phyloP scores from a whole-genome alignment of 2,888 invertebrate species.

The Griposia aprilina region DNA sequence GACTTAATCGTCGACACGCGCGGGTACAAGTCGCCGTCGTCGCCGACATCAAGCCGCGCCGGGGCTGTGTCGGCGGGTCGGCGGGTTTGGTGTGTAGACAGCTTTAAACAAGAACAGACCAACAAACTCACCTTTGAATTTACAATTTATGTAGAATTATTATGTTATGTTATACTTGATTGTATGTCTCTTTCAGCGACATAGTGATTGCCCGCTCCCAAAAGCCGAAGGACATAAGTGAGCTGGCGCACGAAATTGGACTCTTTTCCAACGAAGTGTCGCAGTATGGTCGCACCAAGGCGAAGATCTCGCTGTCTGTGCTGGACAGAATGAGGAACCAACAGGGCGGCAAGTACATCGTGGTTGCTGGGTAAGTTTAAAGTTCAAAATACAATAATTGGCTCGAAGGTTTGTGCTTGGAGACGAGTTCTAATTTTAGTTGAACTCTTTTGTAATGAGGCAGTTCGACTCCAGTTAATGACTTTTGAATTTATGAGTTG shows the following conservation, averaged over 20 bases:
- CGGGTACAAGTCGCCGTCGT: no score
- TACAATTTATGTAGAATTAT: not conserved
- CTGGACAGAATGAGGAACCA: slow-evolving; percentile 93
- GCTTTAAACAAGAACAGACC: not conserved
- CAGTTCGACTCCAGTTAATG: not conserved
- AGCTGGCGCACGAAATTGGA: slow-evolving; percentile 96
- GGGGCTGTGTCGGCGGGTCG: no score
- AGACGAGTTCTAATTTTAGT: not conserved
- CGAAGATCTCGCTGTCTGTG: slow-evolving; percentile 96
- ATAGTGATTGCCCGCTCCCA: slow-evolving; percentile 97
- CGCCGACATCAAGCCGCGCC: no score
- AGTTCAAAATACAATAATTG: not conserved
- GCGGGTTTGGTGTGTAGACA: no score
- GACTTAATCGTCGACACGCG: no score
- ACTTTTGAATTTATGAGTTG: not conserved
- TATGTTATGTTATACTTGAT: not conserved
- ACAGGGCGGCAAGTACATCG: slow-evolving; percentile 96
- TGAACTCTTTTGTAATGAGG: not conserved
- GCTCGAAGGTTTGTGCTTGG: not conserved
- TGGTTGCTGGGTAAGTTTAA: slow-evolving; percentile 95
- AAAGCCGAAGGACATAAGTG: slow-evolving; percentile 95
- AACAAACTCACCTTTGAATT: not conserved
- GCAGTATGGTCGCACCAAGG: slow-evolving; percentile 98
- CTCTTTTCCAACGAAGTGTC: slow-evolving; percentile 95
- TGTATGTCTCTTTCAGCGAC: slow-evolving; percentile 91